Percentiles rank a stretch among this genome's conserved stretches.
phyloP scores from a whole-genome alignment of 1,140 invertebrate genomes.

The Zaprionus ghesquierei region DNA sequence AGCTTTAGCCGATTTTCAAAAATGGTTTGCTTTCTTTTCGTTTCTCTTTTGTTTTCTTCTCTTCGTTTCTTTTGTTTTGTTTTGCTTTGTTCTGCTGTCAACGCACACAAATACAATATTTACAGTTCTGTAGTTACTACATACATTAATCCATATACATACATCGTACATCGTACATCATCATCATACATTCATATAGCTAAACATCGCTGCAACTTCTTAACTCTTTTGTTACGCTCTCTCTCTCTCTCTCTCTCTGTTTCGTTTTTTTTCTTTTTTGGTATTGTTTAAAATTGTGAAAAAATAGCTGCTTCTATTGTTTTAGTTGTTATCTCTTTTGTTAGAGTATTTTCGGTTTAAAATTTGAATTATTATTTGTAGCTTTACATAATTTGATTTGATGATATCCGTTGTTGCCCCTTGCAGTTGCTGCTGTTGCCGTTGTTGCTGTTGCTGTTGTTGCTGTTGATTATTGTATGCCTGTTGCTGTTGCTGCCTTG shows the following conservation, averaged over 20 bases:
- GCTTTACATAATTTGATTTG: slow-evolving; percentile 70
- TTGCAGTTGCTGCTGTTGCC: slow-evolving; percentile 3
- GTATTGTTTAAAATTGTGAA: slow-evolving; percentile 77
- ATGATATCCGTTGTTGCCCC: slow-evolving; percentile 46
- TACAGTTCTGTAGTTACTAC: slow-evolving; percentile 55
- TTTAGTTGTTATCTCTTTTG: slow-evolving; percentile 49
- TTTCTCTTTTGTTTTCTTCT: slow-evolving; percentile 24
- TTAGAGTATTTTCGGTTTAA: slow-evolving; percentile 62
- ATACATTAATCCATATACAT: slow-evolving; percentile 25
- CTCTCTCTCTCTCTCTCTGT: neutral
- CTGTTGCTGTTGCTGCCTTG: neutral
- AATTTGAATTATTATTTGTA: slow-evolving; percentile 60
- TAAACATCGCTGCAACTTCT: slow-evolving; percentile 28
- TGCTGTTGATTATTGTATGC: slow-evolving; percentile 25
- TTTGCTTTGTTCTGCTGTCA: slow-evolving; percentile 18
- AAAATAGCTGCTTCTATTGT: slow-evolving; percentile 81
- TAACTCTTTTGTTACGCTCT: neutral
- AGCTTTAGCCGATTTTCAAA: slow-evolving; percentile 41
- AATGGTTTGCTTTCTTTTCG: slow-evolving; percentile 3
- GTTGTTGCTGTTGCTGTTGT: slow-evolving; percentile 7
- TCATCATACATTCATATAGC: slow-evolving; percentile 11
- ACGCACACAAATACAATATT: slow-evolving; percentile 70
- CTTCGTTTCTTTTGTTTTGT: slow-evolving; percentile 19
- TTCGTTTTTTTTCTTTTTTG: slow-evolving; percentile 28
- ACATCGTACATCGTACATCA: slow-evolving; percentile 13